A percentile compares a stretch with the other conserved stretches of the same genome.
These are phyloP conservation scores for Ammodytes dubius DNA, from an alignment of 2,113 vertebrate genomes.

Conservation along the genomic window DNA sequence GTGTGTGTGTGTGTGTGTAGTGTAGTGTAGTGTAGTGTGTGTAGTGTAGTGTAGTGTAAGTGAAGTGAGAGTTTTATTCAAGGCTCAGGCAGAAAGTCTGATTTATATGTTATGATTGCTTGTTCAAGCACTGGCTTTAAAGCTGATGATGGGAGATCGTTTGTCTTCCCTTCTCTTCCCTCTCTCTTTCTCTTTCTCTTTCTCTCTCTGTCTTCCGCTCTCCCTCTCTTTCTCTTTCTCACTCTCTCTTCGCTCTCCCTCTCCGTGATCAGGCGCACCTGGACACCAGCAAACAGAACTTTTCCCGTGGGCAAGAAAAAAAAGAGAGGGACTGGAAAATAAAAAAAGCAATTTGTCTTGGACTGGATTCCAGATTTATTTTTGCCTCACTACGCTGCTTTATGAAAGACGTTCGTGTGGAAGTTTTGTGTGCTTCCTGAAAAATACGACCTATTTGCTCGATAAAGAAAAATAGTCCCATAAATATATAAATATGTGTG, in stretches of 20 bases:
- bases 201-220: background rate
- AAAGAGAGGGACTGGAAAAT: constrained; percentile 26
- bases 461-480: background rate
- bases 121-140: constrained; percentile 77
- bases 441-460: background rate
- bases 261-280: constrained; percentile 38
- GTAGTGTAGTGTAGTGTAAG: constrained; percentile 12
- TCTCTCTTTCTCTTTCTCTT: constrained; percentile 17
- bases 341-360: constrained; percentile 71
- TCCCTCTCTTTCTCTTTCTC: background rate
- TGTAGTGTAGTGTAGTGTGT: constrained; percentile 6
- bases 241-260: background rate
- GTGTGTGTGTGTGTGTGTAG: constrained; percentile 15
- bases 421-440: background rate
- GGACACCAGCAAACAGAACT: constrained; percentile 56
- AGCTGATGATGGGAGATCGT: constrained; percentile 77
- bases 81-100: constrained; percentile 57
- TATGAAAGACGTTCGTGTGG: constrained; percentile 14
- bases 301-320: constrained; percentile 54
- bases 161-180: constrained; percentile 30
- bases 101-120: constrained; percentile 80
- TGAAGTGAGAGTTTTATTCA: constrained; percentile 59
- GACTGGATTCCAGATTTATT: constrained; percentile 64
- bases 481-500: background rate
- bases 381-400: constrained; percentile 9